Conservation (phyloP, 2,888 invertebrate genomes). For the Lissocephala sabroskyi region DNA sequence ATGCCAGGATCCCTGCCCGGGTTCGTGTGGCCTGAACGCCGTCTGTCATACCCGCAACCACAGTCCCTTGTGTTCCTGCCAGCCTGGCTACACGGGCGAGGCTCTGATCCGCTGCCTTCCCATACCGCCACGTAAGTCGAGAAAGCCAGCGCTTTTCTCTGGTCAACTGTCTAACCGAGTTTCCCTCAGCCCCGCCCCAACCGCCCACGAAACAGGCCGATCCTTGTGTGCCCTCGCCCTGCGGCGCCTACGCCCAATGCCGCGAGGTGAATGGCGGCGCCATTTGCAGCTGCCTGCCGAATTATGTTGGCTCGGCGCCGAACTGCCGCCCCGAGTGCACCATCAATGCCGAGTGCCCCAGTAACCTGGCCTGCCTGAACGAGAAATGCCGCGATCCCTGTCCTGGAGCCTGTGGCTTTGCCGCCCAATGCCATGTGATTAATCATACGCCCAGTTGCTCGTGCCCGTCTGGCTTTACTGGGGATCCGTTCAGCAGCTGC, state of each 20-base stretch:
- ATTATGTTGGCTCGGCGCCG: constrained; percentile 83
- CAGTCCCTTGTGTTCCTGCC: constrained; percentile 86
- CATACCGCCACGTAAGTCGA: constrained; percentile 75
- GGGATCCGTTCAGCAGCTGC: constrained; percentile 85
- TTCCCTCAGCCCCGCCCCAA: constrained; percentile 7
- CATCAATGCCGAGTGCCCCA: constrained; percentile 82
- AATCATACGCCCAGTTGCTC: constrained; percentile 85
- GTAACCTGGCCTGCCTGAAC: constrained; percentile 81
- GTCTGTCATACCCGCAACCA: constrained; percentile 87
- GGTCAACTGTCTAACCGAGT: no score
- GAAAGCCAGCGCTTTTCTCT: constrained; percentile 75
- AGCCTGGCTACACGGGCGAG: constrained; percentile 82
- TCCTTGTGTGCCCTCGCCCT: constrained; percentile 85
- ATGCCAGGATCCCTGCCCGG: constrained; percentile 85
- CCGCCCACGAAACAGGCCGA: constrained; percentile 67
- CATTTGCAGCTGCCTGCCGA: constrained; percentile 81
- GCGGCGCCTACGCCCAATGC: constrained; percentile 85
- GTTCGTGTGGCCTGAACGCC: constrained; percentile 85
- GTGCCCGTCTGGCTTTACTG: constrained; percentile 80
- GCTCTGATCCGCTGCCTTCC: constrained; percentile 80
- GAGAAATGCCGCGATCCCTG: constrained; percentile 85
- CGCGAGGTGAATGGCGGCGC: constrained; percentile 78
- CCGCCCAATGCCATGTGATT: constrained; percentile 81
- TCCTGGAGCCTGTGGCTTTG: constrained; percentile 82
- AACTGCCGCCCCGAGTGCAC: constrained; percentile 86